phyloP scores from a whole-genome alignment of 2,888 invertebrate genomes.

The Rotaria socialis region DNA sequence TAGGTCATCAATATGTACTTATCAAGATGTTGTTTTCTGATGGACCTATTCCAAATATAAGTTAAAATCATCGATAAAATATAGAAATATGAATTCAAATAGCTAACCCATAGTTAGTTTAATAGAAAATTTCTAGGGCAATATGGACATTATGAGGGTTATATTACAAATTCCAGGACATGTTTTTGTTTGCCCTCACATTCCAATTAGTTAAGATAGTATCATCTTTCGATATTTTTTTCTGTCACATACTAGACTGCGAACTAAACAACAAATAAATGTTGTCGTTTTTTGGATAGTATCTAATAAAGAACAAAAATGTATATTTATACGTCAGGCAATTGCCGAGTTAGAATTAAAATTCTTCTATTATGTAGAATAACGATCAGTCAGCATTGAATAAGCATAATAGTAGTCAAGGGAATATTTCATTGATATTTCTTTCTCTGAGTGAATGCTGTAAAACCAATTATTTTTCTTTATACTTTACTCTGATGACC shows the following conservation, averaged over 20 bases:
- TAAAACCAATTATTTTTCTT: not conserved
- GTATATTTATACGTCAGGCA: not conserved
- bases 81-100: not conserved
- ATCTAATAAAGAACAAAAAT: not conserved
- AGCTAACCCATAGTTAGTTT: not conserved
- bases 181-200: not conserved
- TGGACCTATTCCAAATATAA: not conserved
- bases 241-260: not conserved
- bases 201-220: not conserved
- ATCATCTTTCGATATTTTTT: not conserved
- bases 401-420: not conserved
- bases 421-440: not conserved
- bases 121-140: not conserved
- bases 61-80: not conserved
- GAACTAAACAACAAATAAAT: not conserved
- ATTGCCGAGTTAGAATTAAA: not conserved
- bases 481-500: not conserved
- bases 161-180: not conserved
- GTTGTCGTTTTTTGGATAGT: not conserved
- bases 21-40: not conserved
- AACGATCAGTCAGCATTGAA: not conserved
- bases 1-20: not conserved
- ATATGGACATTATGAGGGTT: not conserved
- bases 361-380: not conserved
- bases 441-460: not conserved